Evolutionary conservation across 1,140 invertebrate genomes (phyloP), one percentile per base, ranked within the genome.

Genomic region (Drosophila pseudoobscura): DNA sequence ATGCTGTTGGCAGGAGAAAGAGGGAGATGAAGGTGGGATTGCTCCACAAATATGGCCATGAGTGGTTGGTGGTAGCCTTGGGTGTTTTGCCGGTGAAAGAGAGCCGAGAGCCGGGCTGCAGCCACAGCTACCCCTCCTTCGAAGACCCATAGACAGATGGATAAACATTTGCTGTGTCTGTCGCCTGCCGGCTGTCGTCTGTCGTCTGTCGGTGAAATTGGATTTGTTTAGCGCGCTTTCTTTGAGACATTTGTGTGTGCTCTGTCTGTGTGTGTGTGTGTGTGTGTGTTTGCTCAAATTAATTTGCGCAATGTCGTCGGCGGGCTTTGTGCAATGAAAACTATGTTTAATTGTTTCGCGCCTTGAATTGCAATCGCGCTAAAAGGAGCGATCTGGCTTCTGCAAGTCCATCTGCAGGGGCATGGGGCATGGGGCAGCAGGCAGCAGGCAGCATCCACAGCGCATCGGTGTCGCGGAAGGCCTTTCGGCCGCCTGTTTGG

Each of bases 301-400:
- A 89, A 88, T 88, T 88, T 89, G 84, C 83, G 62, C 83, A 4
- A 63, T 83, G 83, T 88, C 84, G 79, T 79, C 83, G 52, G 64
- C 35, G 11, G 3, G 3, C 79, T 88, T 89, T 88, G 83, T 88
- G 83, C 84, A 88, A 89, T 88, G 84, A 89, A 88, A 89, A 89
- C 83, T 89, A 88, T 88, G 83, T 88, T 89, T 89, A 88, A 88
- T 88, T 88, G 83, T 89, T 88, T 87, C 71, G 83, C 83, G 83
- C 83, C 83, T 88, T 87, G 63, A 74, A 80, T 84, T 82, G 78
- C 78, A 76, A 45, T 52, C 39, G 64, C 74, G 64, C 64, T 60
- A 76, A 71, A 63, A 63, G 73, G 57, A 66, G 69, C 43, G 59
- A 63, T 44, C 46, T 6, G 50, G 49, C 39, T 61, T 47, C 15